Evolutionary conservation across 2,797 vertebrate genomes (phyloP).

Genomic region (Falco biarmicus): DNA sequence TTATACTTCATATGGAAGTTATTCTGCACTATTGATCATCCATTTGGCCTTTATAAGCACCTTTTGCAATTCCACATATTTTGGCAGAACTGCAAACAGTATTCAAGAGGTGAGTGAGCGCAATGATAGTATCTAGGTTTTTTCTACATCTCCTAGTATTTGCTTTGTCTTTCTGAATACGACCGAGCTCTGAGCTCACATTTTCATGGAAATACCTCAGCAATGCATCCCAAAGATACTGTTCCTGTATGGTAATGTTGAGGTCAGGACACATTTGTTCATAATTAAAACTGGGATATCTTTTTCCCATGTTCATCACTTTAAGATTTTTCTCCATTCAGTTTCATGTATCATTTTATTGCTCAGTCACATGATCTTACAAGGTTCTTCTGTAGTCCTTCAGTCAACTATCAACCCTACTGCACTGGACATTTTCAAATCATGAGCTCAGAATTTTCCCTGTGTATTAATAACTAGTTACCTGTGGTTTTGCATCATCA

Average conservation of each 20-base stretch:
- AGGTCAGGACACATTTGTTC: neutral
- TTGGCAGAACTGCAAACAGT: neutral
- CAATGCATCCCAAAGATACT: neutral
- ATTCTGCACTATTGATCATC: neutral
- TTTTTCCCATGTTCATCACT: neutral
- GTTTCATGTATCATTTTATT: neutral
- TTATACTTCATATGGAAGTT: neutral
- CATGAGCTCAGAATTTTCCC: neutral
- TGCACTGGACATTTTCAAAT: neutral
- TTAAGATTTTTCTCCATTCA: neutral
- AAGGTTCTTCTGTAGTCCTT: neutral
- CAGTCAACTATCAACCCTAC: neutral
- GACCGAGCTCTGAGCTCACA: neutral
- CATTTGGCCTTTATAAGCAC: neutral
- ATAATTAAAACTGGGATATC: neutral
- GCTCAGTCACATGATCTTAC: neutral
- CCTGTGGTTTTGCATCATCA: neutral
- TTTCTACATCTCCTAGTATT: neutral
- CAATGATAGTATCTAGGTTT: fast-evolving
- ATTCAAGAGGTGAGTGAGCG: neutral
- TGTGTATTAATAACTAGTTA: neutral
- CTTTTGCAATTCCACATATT: neutral
- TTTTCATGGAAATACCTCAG: neutral
- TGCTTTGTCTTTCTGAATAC: neutral
- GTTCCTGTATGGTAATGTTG: neutral